These are phyloP conservation scores for Sisor rabdophorus DNA, from an alignment of 2,113 vertebrate genomes.

Conservation along the genomic window DNA sequence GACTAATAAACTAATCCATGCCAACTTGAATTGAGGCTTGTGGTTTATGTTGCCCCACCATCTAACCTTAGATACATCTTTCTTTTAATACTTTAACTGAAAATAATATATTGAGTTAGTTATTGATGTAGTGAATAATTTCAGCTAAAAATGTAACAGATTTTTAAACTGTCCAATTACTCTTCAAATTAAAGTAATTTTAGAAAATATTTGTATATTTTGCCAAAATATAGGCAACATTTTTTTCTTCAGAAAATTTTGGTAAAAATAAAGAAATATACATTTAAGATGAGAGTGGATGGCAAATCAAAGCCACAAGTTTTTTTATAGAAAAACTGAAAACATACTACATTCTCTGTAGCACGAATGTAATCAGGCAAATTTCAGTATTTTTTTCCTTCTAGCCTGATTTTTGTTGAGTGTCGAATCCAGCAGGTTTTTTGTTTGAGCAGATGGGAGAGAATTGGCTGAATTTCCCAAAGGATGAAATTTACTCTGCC, in stretches of 20 bases:
- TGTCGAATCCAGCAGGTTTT: slow-evolving; percentile 67
- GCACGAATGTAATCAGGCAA: slow-evolving; percentile 47
- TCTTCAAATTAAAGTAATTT: slow-evolving; percentile 5
- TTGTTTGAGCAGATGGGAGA: slow-evolving; percentile 71
- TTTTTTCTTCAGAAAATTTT: slow-evolving; percentile 45
- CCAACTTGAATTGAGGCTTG: background rate
- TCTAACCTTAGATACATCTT: background rate
- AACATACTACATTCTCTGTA: slow-evolving; percentile 38
- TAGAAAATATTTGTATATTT: background rate
- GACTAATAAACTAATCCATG: background rate
- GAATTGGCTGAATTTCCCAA: slow-evolving; percentile 66
- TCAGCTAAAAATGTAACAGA: background rate
- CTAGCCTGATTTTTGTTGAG: slow-evolving; percentile 54
- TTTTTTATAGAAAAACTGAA: slow-evolving; percentile 24
- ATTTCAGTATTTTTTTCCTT: slow-evolving; percentile 53
- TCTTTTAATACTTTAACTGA: background rate
- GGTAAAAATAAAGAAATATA: slow-evolving; percentile 9
- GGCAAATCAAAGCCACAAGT: slow-evolving; percentile 4
- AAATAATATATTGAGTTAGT: background rate
- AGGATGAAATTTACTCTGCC: slow-evolving; percentile 72
- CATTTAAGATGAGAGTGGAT: slow-evolving; percentile 21
- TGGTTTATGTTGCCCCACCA: background rate
- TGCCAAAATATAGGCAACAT: slow-evolving; percentile 56
- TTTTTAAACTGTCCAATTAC: slow-evolving; percentile 36
- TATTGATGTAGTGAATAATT: slow-evolving; percentile 36